These are phyloP conservation scores for Mormoops blainvillei DNA, from an alignment of 2,113 vertebrate species.

Conservation along the genomic window DNA sequence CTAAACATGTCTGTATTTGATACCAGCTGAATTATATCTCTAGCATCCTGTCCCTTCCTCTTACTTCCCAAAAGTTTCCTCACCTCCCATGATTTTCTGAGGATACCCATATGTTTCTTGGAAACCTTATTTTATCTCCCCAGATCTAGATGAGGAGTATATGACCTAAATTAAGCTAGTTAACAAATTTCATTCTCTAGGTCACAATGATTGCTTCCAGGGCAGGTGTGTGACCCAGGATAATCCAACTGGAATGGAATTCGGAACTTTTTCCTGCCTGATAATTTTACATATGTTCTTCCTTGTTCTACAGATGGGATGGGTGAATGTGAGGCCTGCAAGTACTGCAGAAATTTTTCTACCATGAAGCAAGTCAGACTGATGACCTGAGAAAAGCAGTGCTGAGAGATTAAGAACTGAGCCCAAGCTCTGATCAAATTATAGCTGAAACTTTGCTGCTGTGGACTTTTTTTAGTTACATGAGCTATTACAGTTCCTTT, in stretches of 20 bases:
- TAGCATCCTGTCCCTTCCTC: background rate
- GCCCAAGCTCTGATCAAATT: background rate
- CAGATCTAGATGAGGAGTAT: background rate
- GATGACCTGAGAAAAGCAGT: background rate
- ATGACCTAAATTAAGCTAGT: background rate
- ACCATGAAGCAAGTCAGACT: background rate
- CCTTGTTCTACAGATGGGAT: background rate
- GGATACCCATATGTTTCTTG: background rate
- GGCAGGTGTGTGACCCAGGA: background rate
- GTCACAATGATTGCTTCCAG: background rate
- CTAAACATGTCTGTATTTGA: background rate
- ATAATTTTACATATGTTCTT: background rate
- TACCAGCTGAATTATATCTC: background rate
- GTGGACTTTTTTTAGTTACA: background rate
- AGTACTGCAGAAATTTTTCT: background rate
- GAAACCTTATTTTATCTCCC: background rate
- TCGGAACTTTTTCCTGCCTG: background rate
- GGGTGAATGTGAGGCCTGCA: background rate
- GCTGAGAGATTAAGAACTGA: background rate
- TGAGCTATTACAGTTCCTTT: background rate
- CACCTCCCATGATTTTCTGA: background rate
- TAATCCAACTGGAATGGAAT: background rate
- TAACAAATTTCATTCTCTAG: background rate
- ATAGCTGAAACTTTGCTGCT: background rate
- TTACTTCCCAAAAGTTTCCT: background rate